A percentile compares a stretch with the other conserved stretches of the same genome.
Evolutionary conservation across 1,140 invertebrate species (phyloP).

Genomic region (Pseudomyrmex dendroicus): DNA sequence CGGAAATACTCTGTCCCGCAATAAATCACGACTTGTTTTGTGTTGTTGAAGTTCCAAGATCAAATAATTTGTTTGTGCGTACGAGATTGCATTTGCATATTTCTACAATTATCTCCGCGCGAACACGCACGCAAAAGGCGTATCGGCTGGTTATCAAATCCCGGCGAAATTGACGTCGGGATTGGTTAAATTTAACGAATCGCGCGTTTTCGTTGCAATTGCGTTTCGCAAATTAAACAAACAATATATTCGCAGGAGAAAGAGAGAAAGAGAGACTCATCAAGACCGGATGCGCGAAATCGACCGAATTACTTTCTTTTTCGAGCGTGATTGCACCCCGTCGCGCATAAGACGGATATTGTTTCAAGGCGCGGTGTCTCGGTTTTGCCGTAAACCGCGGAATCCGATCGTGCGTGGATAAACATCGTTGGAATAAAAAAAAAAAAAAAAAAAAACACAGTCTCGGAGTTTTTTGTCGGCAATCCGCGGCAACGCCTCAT

Average conservation of each 20-base stretch:
- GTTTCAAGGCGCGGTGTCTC: slow-evolving; percentile 23
- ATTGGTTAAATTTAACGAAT: slow-evolving; percentile 37
- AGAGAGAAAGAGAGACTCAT: background rate
- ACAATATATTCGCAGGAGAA: background rate
- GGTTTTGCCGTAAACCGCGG: slow-evolving; percentile 47
- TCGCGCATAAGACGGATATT: slow-evolving; percentile 14
- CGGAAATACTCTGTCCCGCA: slow-evolving; percentile 17
- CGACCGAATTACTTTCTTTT: slow-evolving; percentile 40
- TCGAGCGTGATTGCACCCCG: background rate
- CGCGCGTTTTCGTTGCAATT: slow-evolving; percentile 47
- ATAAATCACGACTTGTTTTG: slow-evolving; percentile 32
- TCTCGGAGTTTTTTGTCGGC: background rate
- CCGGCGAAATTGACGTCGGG: slow-evolving; percentile 47
- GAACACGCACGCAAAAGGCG: background rate
- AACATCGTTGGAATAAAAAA: slow-evolving; percentile 54
- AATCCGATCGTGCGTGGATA: slow-evolving; percentile 69
- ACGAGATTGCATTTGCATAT: background rate
- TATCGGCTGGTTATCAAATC: too few species aligned
- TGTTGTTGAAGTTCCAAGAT: background rate
- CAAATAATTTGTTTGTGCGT: slow-evolving; percentile 8
- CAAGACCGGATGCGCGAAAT: slow-evolving; percentile 55
- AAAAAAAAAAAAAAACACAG: background rate
- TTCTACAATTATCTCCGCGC: slow-evolving; percentile 5
- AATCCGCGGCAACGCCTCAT: slow-evolving; percentile 35
- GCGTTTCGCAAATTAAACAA: slow-evolving; percentile 59